Evolutionary conservation across 2,113 vertebrate genomes (phyloP).

Genomic region (Pholis gunnellus): DNA sequence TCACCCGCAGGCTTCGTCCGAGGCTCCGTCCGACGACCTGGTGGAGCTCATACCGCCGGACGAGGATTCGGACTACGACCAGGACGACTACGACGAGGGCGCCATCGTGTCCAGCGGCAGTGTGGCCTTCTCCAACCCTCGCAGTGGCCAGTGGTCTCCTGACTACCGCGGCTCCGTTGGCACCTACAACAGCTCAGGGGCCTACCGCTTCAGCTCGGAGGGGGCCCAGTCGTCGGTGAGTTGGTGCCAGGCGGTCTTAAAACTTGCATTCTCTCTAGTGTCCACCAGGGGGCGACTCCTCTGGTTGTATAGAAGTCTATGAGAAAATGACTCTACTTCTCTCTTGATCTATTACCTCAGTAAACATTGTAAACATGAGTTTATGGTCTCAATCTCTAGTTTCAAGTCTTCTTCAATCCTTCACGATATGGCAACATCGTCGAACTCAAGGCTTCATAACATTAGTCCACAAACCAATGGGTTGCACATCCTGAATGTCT

Average conservation of each 20-base stretch:
- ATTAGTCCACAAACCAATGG: too few species aligned
- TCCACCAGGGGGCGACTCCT: too few species aligned
- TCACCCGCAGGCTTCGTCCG: slow-evolving; percentile 80
- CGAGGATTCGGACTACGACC: slow-evolving; percentile 92
- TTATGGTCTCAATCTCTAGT: too few species aligned
- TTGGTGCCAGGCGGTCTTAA: neutral
- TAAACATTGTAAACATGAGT: too few species aligned
- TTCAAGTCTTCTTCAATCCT: too few species aligned
- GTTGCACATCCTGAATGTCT: neutral
- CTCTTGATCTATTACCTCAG: too few species aligned
- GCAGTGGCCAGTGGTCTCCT: slow-evolving; percentile 91
- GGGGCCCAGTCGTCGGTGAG: slow-evolving; percentile 97
- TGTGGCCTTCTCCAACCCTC: slow-evolving; percentile 88
- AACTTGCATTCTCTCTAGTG: too few species aligned
- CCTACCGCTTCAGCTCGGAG: slow-evolving; percentile 94
- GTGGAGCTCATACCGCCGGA: slow-evolving; percentile 90
- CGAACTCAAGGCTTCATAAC: too few species aligned
- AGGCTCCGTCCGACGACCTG: slow-evolving; percentile 78
- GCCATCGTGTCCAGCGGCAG: slow-evolving; percentile 92
- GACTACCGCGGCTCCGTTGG: slow-evolving; percentile 93
- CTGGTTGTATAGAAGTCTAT: too few species aligned
- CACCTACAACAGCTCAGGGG: slow-evolving; percentile 94
- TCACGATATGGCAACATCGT: too few species aligned
- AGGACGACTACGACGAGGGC: slow-evolving; percentile 93
- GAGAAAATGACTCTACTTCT: neutral